Conservation (phyloP, 2,797 vertebrate genomes). For the Crocodylus rhombifer region DNA sequence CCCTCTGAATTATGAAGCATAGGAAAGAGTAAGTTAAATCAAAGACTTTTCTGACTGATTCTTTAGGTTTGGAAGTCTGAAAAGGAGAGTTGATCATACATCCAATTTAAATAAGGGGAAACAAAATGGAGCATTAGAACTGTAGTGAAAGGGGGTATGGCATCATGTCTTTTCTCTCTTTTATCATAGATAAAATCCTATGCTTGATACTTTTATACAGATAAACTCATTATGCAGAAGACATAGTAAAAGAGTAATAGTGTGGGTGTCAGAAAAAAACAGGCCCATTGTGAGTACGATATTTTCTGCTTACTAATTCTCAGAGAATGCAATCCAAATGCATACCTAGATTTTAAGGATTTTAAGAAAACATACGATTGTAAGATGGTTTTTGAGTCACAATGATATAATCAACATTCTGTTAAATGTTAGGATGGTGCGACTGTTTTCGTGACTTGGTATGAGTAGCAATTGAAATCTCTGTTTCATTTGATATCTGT, state of each 20-base stretch:
- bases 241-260: neutral
- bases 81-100: neutral
- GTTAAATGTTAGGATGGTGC: neutral
- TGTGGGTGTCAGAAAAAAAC: neutral
- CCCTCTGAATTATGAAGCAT: neutral
- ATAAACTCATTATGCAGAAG: no score
- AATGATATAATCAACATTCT: neutral
- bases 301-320: neutral
- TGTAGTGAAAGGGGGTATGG: neutral
- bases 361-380: neutral
- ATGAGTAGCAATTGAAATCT: neutral
- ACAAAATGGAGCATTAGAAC: neutral
- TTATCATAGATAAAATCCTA: neutral
- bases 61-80: neutral
- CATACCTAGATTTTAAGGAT: neutral
- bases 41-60: neutral
- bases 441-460: neutral
- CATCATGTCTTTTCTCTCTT: neutral
- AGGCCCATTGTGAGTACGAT: neutral
- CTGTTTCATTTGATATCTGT: neutral
- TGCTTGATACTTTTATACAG: neutral
- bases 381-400: neutral
- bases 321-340: neutral
- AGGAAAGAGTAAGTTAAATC: neutral
- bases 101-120: neutral